Conservation (phyloP, 2,113 vertebrate species). For the Ondatra zibethicus region DNA sequence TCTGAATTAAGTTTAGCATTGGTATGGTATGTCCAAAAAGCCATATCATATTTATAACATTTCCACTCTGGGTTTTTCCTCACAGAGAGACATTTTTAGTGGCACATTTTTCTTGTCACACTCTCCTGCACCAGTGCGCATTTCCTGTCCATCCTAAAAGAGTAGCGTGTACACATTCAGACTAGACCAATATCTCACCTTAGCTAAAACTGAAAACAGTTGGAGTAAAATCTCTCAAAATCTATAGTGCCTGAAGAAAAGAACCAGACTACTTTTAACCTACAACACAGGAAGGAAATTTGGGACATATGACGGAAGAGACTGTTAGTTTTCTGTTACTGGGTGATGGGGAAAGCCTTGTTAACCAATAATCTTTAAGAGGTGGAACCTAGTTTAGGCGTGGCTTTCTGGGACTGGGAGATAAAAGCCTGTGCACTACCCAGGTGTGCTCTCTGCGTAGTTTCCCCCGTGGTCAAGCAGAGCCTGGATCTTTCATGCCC, state of each 20-base stretch:
- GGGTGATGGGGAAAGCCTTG: too few species aligned
- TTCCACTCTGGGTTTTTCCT: slow-evolving; percentile 29
- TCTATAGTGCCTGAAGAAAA: neutral
- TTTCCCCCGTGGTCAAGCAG: too few species aligned
- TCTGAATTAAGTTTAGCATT: slow-evolving; percentile 61
- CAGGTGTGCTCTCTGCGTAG: too few species aligned
- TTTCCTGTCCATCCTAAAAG: neutral
- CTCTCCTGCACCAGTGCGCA: neutral
- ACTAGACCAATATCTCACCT: neutral
- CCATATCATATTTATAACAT: slow-evolving; percentile 53
- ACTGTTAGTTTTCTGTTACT: neutral
- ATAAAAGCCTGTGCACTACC: too few species aligned
- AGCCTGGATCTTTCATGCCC: too few species aligned
- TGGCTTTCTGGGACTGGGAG: too few species aligned
- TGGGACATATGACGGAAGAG: neutral
- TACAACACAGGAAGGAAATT: neutral
- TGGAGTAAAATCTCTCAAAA: slow-evolving; percentile 14
- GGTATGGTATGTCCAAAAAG: slow-evolving; percentile 28
- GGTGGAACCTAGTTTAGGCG: too few species aligned
- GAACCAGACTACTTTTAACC: neutral
- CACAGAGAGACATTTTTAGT: slow-evolving; percentile 27
- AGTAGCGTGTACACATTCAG: neutral
- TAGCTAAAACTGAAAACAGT: slow-evolving; percentile 29
- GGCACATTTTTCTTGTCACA: neutral
- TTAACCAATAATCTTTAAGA: too few species aligned